A percentile compares a stretch with the other conserved stretches of the same genome.
Conservation (phyloP, 2,888 invertebrate genomes). For the Parnassius mnemosyne region DNA sequence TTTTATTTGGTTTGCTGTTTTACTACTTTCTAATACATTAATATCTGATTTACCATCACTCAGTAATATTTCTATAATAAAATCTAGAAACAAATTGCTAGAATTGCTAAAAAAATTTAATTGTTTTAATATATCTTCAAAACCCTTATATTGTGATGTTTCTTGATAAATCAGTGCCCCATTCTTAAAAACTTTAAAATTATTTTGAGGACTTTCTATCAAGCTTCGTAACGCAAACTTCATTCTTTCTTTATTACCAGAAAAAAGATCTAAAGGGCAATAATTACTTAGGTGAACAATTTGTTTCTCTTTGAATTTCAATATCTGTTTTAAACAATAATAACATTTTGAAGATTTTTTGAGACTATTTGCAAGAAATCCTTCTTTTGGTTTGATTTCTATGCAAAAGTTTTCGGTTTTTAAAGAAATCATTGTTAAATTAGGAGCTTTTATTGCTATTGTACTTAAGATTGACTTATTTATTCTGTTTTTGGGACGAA, state of each 20-base stretch:
- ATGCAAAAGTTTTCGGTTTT: constrained; percentile 70
- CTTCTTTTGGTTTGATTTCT: constrained; percentile 86
- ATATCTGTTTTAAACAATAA: constrained; percentile 80
- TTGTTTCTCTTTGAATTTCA: constrained; percentile 75
- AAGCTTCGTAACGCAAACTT: constrained; percentile 73
- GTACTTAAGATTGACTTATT: constrained; percentile 62
- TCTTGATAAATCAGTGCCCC: constrained; percentile 54
- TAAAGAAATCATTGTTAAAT: constrained; percentile 54
- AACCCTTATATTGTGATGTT: constrained; percentile 35
- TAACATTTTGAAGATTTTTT: constrained; percentile 69
- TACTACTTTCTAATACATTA: constrained; percentile 26
- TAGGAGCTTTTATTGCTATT: constrained; percentile 71
- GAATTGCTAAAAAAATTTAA: constrained; percentile 43
- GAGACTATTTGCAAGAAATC: constrained; percentile 70
- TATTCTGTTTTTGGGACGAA: constrained; percentile 62
- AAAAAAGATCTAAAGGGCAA: constrained; percentile 86
- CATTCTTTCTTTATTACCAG: constrained; percentile 80
- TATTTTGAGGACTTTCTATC: constrained; percentile 82
- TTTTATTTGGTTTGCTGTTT: constrained; percentile 15
- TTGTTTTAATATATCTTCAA: constrained; percentile 41
- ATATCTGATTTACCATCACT: constrained; percentile 32
- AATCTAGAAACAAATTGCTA: constrained; percentile 50
- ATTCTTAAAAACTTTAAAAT: constrained; percentile 81
- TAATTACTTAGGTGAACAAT: constrained; percentile 80
- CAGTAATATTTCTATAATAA: constrained; percentile 54